Percentiles rank a stretch among this genome's conserved stretches.
These are phyloP conservation scores for Dilophus febrilis DNA, from an alignment of 2,888 invertebrate genomes.

Conservation along the genomic window DNA sequence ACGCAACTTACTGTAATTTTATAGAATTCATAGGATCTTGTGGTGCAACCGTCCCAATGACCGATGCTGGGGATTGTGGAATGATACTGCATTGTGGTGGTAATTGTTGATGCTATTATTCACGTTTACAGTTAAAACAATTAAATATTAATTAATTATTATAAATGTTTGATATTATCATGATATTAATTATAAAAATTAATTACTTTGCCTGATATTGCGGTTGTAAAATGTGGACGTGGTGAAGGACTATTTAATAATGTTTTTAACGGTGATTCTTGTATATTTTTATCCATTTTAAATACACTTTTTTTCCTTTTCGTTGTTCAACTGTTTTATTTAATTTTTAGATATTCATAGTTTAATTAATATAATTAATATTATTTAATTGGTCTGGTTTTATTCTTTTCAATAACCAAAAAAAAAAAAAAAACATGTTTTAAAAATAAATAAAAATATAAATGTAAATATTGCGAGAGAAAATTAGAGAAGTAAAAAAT, in stretches of 20 bases:
- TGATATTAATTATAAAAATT: background rate
- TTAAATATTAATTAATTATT: too few relatives aligned
- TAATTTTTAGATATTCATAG: too few relatives aligned
- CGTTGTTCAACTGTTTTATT: too few relatives aligned
- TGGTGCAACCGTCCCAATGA: slow-evolving; percentile 35
- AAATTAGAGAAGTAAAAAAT: too few relatives aligned
- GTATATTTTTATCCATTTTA: slow-evolving; percentile 16
- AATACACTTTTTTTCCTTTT: background rate
- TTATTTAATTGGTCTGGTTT: too few relatives aligned
- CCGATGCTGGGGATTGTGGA: slow-evolving; percentile 34
- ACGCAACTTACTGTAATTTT: slow-evolving; percentile 37
- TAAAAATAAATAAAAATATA: too few relatives aligned
- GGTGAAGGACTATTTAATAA: slow-evolving; percentile 27
- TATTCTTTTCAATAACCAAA: too few relatives aligned
- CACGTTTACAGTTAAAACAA: too few relatives aligned
- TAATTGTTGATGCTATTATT: slow-evolving; percentile 2
- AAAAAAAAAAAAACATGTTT: too few relatives aligned
- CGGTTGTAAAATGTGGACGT: slow-evolving; percentile 22
- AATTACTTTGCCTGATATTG: slow-evolving; percentile 8
- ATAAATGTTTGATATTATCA: too few relatives aligned
- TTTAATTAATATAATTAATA: too few relatives aligned
- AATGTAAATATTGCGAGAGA: too few relatives aligned
- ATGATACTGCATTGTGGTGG: slow-evolving; percentile 37
- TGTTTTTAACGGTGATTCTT: slow-evolving; percentile 22
- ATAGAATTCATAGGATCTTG: slow-evolving; percentile 42